A percentile compares a stretch with the other conserved stretches of the same genome.
These are phyloP conservation scores for Aepyceros melampus DNA, from an alignment of 2,113 vertebrate species.

Conservation along the genomic window DNA sequence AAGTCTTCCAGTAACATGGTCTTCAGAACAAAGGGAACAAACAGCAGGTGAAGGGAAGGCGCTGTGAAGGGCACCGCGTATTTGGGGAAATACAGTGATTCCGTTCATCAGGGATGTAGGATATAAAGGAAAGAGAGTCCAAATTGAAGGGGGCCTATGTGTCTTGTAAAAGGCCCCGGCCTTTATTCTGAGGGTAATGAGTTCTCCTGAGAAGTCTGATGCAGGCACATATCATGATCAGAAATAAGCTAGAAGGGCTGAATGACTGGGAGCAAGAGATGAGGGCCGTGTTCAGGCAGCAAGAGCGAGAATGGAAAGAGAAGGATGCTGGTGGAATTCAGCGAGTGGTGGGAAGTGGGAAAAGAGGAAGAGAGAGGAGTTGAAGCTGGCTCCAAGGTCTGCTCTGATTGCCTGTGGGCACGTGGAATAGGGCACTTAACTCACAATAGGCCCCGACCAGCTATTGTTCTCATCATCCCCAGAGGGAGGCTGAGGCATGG, in stretches of 20 bases:
- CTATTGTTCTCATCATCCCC: background rate
- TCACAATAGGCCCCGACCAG: background rate
- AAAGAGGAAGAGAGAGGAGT: background rate
- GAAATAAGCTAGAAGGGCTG: background rate
- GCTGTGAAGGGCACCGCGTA: background rate
- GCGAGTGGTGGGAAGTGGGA: too few species aligned
- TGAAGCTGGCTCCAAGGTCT: background rate
- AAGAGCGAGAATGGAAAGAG: background rate
- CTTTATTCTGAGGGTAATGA: background rate
- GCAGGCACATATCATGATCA: background rate
- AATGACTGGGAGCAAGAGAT: background rate
- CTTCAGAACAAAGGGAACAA: background rate
- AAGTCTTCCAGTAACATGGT: background rate
- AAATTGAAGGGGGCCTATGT: background rate
- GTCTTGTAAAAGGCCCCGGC: background rate
- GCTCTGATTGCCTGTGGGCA: background rate
- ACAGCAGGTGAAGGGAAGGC: background rate
- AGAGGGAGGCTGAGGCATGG: background rate
- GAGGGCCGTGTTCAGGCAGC: fast-evolving
- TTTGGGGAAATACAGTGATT: background rate
- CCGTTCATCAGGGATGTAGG: background rate
- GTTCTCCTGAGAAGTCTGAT: background rate
- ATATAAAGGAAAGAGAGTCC: background rate
- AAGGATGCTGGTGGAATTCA: background rate
- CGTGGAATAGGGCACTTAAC: background rate